Percentiles rank a stretch among this genome's conserved stretches.
These are phyloP conservation scores for Pluvianellus socialis DNA, from an alignment of 2,113 vertebrate species.

Conservation along the genomic window DNA sequence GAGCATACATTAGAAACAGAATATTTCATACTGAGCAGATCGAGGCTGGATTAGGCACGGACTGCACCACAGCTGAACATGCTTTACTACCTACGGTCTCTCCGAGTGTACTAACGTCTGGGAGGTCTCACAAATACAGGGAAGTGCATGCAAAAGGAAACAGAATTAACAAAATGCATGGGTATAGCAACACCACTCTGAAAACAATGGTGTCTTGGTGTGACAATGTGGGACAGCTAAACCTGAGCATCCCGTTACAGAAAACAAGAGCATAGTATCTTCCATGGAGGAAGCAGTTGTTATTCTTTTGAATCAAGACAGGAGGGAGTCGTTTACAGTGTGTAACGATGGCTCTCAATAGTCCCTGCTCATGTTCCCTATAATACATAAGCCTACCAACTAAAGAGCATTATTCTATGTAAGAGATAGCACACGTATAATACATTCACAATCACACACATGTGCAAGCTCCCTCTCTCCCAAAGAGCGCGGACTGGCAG, in stretches of 20 bases:
- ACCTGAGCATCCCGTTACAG: not conserved
- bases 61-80: not conserved
- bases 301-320: not conserved
- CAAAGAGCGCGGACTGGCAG: not conserved
- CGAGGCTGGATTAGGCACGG: not conserved
- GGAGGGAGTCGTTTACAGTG: not conserved
- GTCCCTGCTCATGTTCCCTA: not conserved
- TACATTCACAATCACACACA: not conserved
- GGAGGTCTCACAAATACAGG: not conserved
- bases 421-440: rapidly evolving
- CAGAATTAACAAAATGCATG: not conserved
- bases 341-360: not conserved
- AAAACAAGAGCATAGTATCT: not conserved
- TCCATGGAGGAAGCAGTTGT: not conserved
- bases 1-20: not conserved
- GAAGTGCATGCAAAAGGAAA: not conserved
- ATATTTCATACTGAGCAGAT: not conserved
- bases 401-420: not conserved
- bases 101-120: not conserved
- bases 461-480: rapidly evolving
- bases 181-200: not conserved
- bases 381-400: not conserved
- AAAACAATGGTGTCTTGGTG: not conserved
- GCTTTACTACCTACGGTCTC: rapidly evolving
- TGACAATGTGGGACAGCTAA: not conserved